Evolutionary conservation across 2,888 invertebrate genomes (phyloP), one percentile per base, ranked within the genome.

Genomic region (Amphipyra berbera): DNA sequence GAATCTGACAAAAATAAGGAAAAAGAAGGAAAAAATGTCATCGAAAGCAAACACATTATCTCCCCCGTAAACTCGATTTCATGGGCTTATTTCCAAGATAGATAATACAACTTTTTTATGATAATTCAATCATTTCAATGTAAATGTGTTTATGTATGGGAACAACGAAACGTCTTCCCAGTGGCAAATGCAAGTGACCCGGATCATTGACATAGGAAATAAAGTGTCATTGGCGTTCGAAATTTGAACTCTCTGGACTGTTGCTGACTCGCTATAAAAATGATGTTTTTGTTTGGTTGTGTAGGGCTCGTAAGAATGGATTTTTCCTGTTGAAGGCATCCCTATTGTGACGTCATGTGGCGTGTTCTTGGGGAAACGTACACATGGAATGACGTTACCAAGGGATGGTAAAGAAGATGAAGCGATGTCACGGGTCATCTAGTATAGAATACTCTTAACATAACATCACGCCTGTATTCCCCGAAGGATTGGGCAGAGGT

Each of bases 91-190:
- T 55, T 38, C 21, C 37, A 14, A 47, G 10, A 53, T 14, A 44
- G 13, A 49, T 53, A 62, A 60, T 71, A 49, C 56, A 76, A 71
- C 52, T 61, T 59, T 62, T 67, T 75, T 65, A 72, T 63, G 61
- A 54, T 74, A 57, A 76, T 63, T 21, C 45, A 35, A 71, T 55
- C 56, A 68, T 76, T 76, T 45, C 58, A 27, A 72, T 74, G 73
- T 58, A 67, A 73, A 73, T 63, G 30, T 40, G 14, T 37, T 1
- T n/a, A 12, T 37, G 41, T n/a, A 12, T 37, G 41, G 12, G 13
- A 41, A 42, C 35, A 50, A 54, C 14, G 38, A 7, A 42, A 38
- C 6, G 6, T 42, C 1, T 8, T 42, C 4, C 8, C 6, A 35
- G n/a, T 50, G 14, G 35, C n/a, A 12, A n/a, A n/a, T 46, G 40